These are phyloP conservation scores for Aphaenogaster ashmeadi DNA, from an alignment of 1,140 invertebrate species.

Conservation along the genomic window DNA sequence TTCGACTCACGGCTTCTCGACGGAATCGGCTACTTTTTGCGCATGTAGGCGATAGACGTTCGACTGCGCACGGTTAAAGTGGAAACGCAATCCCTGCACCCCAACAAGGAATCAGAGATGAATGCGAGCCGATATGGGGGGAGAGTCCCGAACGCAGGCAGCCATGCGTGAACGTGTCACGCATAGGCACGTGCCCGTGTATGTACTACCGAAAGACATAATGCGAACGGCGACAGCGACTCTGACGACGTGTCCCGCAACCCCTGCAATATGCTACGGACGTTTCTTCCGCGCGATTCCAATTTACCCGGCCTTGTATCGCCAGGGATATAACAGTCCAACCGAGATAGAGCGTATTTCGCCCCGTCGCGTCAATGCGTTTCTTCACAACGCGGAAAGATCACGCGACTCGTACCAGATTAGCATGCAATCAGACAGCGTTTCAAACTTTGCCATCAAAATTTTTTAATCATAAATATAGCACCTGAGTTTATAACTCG, in stretches of 20 bases:
- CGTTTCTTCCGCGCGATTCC: slow-evolving; percentile 67
- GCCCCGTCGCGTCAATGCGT: background rate
- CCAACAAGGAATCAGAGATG: slow-evolving; percentile 80
- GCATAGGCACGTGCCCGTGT: slow-evolving; percentile 86
- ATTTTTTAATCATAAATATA: background rate
- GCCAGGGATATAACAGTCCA: slow-evolving; percentile 63
- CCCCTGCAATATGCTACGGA: slow-evolving; percentile 76
- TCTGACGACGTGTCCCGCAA: slow-evolving; percentile 64
- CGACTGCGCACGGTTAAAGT: slow-evolving; percentile 80
- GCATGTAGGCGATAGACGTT: slow-evolving; percentile 68
- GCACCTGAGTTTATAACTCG: background rate
- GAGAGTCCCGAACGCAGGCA: slow-evolving; percentile 71
- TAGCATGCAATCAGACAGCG: slow-evolving; percentile 13
- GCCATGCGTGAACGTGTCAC: slow-evolving; percentile 86
- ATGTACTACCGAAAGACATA: slow-evolving; percentile 78
- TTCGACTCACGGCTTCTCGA: slow-evolving; percentile 1
- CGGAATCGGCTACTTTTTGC: slow-evolving; percentile 51
- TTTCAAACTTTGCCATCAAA: slow-evolving; percentile 4
- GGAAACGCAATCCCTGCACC: slow-evolving; percentile 84
- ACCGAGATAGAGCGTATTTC: slow-evolving; percentile 27
- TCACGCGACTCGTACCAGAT: slow-evolving; percentile 17
- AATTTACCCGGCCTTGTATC: slow-evolving; percentile 65
- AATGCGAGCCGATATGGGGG: slow-evolving; percentile 81
- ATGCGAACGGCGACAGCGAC: slow-evolving; percentile 73
- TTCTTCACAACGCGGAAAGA: slow-evolving; percentile 30